A percentile compares a stretch with the other conserved stretches of the same genome.
Evolutionary conservation across 2,797 vertebrate species (phyloP).

Genomic region (Telmatherina bonti): DNA sequence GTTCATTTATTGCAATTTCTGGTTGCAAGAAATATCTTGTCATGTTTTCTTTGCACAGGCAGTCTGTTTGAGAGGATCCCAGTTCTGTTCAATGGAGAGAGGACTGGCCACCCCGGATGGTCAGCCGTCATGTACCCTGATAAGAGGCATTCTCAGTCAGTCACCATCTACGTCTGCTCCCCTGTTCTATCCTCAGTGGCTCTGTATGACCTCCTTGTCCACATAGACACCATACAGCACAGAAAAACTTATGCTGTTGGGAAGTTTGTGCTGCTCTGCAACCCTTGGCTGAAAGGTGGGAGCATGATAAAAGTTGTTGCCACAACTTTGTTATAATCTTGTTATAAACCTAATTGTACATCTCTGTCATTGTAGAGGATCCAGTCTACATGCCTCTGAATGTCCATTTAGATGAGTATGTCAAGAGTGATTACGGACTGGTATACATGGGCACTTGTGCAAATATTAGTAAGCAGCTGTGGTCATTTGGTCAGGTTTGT

Average conservation of each 20-base stretch:
- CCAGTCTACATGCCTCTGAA: constrained; percentile 69
- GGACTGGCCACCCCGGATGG: constrained; percentile 30
- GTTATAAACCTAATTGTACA: not conserved
- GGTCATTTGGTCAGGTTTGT: constrained; percentile 75
- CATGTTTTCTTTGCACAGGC: constrained; percentile 34
- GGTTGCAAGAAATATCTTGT: not conserved
- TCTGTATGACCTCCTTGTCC: constrained; percentile 60
- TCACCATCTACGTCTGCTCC: constrained; percentile 61
- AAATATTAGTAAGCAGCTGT: constrained; percentile 57
- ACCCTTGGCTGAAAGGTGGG: constrained; percentile 74
- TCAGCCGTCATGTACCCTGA: constrained; percentile 50
- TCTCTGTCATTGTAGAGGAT: constrained; percentile 48
- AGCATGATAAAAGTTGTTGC: not conserved
- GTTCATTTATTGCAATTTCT: not conserved
- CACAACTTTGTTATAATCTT: not conserved
- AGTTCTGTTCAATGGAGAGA: constrained; percentile 25
- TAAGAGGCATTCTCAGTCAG: constrained; percentile 20
- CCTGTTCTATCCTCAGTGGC: constrained; percentile 64
- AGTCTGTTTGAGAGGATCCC: constrained; percentile 43
- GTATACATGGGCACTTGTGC: constrained; percentile 62
- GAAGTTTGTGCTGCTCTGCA: constrained; percentile 72
- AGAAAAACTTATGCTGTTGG: constrained; percentile 42
- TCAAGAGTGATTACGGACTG: constrained; percentile 72
- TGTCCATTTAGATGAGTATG: constrained; percentile 66
- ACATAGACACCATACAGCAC: constrained; percentile 14